phyloP scores from a whole-genome alignment of 1,140 invertebrate genomes.

The Platyscapa corneri region DNA sequence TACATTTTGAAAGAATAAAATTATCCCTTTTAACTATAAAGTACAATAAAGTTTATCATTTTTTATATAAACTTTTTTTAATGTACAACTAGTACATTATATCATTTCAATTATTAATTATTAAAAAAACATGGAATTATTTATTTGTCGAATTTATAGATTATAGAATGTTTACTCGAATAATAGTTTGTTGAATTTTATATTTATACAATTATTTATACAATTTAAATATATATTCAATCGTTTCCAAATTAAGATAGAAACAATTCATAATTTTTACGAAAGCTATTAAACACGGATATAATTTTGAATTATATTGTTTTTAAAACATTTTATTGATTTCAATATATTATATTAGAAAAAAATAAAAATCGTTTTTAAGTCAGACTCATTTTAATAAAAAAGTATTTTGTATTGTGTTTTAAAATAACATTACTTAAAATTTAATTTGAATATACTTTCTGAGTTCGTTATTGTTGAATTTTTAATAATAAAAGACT shows the following conservation, averaged over 20 bases:
- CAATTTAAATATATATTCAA: background rate
- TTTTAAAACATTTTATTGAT: no score
- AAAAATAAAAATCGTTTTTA: no score
- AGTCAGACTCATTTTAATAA: no score
- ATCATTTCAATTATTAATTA: background rate
- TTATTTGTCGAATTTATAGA: background rate
- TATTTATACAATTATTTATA: background rate
- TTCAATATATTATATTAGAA: no score
- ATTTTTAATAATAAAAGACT: constrained; percentile 9
- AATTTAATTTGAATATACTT: no score
- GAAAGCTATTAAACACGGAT: background rate
- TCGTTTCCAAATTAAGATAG: background rate
- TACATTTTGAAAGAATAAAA: background rate
- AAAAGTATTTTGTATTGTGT: no score
- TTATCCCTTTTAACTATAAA: background rate
- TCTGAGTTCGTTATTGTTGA: background rate
- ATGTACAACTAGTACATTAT: background rate
- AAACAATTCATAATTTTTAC: background rate
- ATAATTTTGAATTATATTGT: no score
- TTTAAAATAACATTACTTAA: no score
- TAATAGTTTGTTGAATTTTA: background rate
- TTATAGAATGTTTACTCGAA: background rate
- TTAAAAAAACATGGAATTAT: background rate
- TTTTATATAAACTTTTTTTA: background rate
- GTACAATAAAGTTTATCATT: background rate